Conservation (phyloP, 2,888 invertebrate species). For the Pollenia griseotomentosa region DNA sequence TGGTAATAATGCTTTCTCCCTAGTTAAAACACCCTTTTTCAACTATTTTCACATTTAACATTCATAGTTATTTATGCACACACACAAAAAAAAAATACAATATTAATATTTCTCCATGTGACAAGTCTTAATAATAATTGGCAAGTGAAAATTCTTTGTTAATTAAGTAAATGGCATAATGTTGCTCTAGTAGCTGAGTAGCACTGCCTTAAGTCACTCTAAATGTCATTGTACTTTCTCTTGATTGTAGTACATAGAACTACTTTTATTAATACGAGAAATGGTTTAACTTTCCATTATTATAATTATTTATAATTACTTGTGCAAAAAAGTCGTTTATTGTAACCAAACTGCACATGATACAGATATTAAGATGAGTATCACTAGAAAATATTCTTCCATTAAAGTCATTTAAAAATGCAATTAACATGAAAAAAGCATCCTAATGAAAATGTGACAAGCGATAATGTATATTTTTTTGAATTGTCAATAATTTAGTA, state of each 20-base stretch:
- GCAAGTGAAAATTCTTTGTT: slow-evolving; percentile 72
- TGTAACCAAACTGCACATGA: slow-evolving; percentile 2
- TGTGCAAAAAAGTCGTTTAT: slow-evolving; percentile 17
- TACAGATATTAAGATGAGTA: slow-evolving; percentile 39
- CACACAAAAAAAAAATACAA: not conserved
- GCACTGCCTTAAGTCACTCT: slow-evolving; percentile 6
- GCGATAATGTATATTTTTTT: not conserved
- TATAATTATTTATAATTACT: slow-evolving; percentile 70
- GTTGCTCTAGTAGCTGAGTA: slow-evolving; percentile 24
- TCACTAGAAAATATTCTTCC: slow-evolving; percentile 26
- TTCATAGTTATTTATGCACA: slow-evolving; percentile 3
- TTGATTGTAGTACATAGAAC: slow-evolving; percentile 45
- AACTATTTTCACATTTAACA: slow-evolving; percentile 8
- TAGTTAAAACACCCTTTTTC: slow-evolving; percentile 65
- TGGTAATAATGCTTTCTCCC: slow-evolving; percentile 61
- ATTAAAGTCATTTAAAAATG: slow-evolving; percentile 21
- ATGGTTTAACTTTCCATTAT: slow-evolving; percentile 70
- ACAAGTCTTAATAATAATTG: slow-evolving; percentile 68
- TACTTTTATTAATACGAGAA: slow-evolving; percentile 46
- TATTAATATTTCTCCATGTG: slow-evolving; percentile 41
- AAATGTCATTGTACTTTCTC: slow-evolving; percentile 73
- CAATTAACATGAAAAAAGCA: slow-evolving; percentile 49
- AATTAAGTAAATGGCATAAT: slow-evolving; percentile 70
- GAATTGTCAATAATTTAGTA: not conserved
- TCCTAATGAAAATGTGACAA: not conserved